phyloP scores from a whole-genome alignment of 2,888 invertebrate species.

The Carcina quercana region DNA sequence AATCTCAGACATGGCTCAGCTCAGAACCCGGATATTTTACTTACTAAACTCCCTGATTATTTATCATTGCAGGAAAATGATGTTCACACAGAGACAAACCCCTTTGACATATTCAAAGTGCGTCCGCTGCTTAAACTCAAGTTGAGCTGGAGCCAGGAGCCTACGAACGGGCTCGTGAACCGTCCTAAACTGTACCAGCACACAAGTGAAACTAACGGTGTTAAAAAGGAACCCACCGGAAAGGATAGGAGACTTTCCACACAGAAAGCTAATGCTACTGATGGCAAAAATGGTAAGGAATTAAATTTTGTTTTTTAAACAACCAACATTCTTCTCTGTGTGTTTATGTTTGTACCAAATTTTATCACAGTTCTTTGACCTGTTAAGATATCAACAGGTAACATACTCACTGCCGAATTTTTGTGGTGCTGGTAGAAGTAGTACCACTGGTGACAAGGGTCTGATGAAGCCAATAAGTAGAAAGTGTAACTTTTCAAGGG shows the following conservation, averaged over 20 bases:
- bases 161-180: conserved; percentile 78
- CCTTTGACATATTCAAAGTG: conserved; percentile 85
- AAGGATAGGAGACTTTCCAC: conserved; percentile 38
- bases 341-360: too few relatives aligned
- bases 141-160: conserved; percentile 87
- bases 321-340: too few relatives aligned
- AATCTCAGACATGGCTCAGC: too few relatives aligned
- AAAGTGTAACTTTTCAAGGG: too few relatives aligned
- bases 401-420: too few relatives aligned
- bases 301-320: too few relatives aligned
- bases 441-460: too few relatives aligned
- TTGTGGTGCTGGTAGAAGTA: too few relatives aligned
- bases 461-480: too few relatives aligned
- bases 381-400: too few relatives aligned
- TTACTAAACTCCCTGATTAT: not conserved
- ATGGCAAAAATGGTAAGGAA: conserved; percentile 53
- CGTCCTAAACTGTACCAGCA: conserved; percentile 76
- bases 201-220: conserved; percentile 41
- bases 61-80: conserved; percentile 8
- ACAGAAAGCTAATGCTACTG: conserved; percentile 39
- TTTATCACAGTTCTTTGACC: too few relatives aligned
- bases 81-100: conserved; percentile 34
- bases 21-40: not conserved
- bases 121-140: conserved; percentile 90
- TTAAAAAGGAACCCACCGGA: conserved; percentile 44